These are phyloP conservation scores for Trichomalopsis sarcophagae DNA, from an alignment of 1,140 invertebrate genomes.

Conservation along the genomic window DNA sequence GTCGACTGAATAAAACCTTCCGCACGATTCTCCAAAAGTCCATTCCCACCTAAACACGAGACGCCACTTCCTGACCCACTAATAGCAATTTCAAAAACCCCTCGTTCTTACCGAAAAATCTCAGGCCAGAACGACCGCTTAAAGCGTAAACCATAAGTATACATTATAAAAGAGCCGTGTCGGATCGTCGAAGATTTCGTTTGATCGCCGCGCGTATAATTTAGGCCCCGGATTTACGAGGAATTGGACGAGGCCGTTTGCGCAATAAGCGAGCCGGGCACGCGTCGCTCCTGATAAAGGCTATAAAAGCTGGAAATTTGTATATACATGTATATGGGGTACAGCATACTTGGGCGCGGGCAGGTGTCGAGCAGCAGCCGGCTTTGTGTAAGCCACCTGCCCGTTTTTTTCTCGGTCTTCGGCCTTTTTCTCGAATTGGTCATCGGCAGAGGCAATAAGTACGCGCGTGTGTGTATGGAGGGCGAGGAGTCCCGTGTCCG, in stretches of 20 bases:
- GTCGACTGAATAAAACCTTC: not conserved
- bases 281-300: slow-evolving; percentile 38
- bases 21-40: not conserved
- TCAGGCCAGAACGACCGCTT: not conserved
- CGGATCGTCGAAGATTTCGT: slow-evolving; percentile 27
- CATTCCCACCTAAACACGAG: not conserved
- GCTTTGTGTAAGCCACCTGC: slow-evolving; percentile 61
- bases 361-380: slow-evolving; percentile 63
- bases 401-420: slow-evolving; percentile 48
- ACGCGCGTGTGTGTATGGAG: no score
- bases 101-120: not conserved
- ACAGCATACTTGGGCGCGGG: slow-evolving; percentile 51
- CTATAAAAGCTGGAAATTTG: slow-evolving; percentile 8
- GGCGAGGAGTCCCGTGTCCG: no score
- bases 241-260: slow-evolving; percentile 14
- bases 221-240: slow-evolving; percentile 41
- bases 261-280: slow-evolving; percentile 26
- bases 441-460: no score
- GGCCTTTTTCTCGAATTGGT: not conserved
- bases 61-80: no score
- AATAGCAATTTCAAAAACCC: no score
- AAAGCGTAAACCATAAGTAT: not conserved
- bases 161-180: not conserved
- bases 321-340: not conserved
- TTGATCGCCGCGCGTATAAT: slow-evolving; percentile 32